phyloP scores from a whole-genome alignment of 92 coral and sea anemone species.

The Phenganax marumi region DNA sequence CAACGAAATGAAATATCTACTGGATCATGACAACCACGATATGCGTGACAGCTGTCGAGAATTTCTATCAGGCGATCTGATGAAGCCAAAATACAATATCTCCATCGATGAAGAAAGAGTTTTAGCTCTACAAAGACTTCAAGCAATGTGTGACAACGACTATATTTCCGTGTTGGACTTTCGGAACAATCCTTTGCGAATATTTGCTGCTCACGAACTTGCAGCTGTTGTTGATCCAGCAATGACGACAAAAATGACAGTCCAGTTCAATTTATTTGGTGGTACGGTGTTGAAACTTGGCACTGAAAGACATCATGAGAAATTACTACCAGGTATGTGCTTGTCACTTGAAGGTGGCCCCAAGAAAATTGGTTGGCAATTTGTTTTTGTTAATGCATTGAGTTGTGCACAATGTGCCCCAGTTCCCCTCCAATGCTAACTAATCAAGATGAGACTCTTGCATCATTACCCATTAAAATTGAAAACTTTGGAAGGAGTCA shows the following conservation, averaged over 20 bases:
- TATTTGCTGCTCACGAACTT: constrained; percentile 78
- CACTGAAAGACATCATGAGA: constrained; percentile 64
- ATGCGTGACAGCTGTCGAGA: constrained; percentile 66
- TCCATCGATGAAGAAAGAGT: constrained; percentile 75
- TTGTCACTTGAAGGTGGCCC: too few species aligned
- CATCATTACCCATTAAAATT: too few species aligned
- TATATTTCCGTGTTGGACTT: constrained; percentile 77
- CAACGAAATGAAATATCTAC: constrained; percentile 62
- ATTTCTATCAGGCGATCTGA: constrained; percentile 65
- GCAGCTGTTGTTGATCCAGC: constrained; percentile 75
- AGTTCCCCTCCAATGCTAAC: too few species aligned
- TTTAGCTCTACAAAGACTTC: constrained; percentile 64
- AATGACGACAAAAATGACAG: constrained; percentile 88
- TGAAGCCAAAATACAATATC: constrained; percentile 75
- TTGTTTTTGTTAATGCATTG: too few species aligned
- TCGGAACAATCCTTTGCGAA: constrained; percentile 68
- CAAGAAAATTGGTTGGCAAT: too few species aligned
- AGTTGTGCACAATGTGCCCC: too few species aligned
- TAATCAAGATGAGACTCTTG: too few species aligned
- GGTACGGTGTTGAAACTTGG: constrained; percentile 78
- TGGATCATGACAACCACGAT: constrained; percentile 76
- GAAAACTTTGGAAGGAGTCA: too few species aligned
- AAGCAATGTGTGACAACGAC: constrained; percentile 69
- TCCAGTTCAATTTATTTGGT: constrained; percentile 85
- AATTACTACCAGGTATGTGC: constrained; percentile 38